Conservation (phyloP, 2,888 invertebrate species). For the Hydrotaea cyrtoneurina region DNA sequence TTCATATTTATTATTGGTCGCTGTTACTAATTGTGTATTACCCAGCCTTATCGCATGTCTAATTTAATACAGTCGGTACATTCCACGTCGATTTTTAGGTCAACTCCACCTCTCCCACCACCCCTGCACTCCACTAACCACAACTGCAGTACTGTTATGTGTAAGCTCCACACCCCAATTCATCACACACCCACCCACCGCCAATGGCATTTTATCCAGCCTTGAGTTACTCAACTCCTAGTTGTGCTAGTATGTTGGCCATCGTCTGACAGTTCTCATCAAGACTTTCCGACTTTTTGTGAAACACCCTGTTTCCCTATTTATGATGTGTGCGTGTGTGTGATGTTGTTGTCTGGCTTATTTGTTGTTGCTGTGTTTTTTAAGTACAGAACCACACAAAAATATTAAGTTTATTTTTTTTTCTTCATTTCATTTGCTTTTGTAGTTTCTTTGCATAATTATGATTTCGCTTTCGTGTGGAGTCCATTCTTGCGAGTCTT, state of each 20-base stretch:
- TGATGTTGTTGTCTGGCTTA: background rate
- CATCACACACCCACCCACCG: background rate
- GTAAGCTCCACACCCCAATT: background rate
- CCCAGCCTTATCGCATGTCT: slow-evolving; percentile 1
- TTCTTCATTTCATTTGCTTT: no score
- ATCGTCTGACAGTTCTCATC: background rate
- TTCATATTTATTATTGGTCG: no score
- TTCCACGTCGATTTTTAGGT: slow-evolving; percentile 5
- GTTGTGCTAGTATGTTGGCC: background rate
- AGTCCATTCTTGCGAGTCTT: background rate
- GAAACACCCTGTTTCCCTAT: slow-evolving; percentile 13
- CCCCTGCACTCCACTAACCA: no score
- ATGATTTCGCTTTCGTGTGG: background rate
- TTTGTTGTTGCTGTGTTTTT: slow-evolving; percentile 8
- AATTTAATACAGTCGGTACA: no score
- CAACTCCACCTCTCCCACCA: background rate
- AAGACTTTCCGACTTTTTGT: no score
- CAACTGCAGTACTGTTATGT: background rate
- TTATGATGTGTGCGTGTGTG: background rate
- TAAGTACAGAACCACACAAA: background rate
- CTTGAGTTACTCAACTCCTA: background rate
- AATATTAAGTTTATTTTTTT: background rate
- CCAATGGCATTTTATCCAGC: background rate
- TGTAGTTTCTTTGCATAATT: background rate
- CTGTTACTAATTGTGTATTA: no score